Evolutionary conservation across 2,888 invertebrate species (phyloP).

Genomic region (Hermodice carunculata): DNA sequence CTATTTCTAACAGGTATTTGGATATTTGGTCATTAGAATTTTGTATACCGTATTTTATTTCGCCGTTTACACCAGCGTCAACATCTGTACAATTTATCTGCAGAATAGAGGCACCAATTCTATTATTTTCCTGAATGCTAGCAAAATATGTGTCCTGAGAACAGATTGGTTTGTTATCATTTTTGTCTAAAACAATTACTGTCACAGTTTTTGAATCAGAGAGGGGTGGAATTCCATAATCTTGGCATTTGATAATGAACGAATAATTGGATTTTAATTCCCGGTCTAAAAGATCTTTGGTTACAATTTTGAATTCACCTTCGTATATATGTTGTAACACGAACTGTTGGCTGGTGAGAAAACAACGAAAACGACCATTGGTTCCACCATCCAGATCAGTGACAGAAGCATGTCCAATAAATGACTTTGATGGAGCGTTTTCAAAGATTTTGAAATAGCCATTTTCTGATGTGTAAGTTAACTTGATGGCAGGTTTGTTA

Average conservation of each 20-base stretch:
- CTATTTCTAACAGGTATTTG: too few species aligned
- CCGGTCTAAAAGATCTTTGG: slow-evolving; percentile 85
- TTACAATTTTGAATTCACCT: slow-evolving; percentile 72
- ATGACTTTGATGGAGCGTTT: slow-evolving; percentile 12
- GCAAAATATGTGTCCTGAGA: slow-evolving; percentile 89
- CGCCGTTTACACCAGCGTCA: slow-evolving; percentile 88
- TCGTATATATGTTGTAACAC: slow-evolving; percentile 15
- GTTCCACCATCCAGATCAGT: slow-evolving; percentile 18
- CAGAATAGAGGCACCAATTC: slow-evolving; percentile 78
- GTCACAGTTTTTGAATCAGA: slow-evolving; percentile 2
- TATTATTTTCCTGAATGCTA: slow-evolving; percentile 78
- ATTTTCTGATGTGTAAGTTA: slow-evolving; percentile 13
- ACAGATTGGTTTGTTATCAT: slow-evolving; percentile 71
- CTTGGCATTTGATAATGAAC: slow-evolving; percentile 18
- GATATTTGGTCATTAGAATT: too few species aligned
- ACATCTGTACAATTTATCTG: slow-evolving; percentile 85
- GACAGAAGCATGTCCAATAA: slow-evolving; percentile 24
- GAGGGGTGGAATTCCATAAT: slow-evolving; percentile 19
- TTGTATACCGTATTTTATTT: slow-evolving; percentile 68
- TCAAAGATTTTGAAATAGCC: slow-evolving; percentile 17
- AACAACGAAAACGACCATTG: slow-evolving; percentile 23
- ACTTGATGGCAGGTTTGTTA: slow-evolving; percentile 15
- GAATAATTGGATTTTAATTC: slow-evolving; percentile 72
- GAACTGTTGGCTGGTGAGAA: slow-evolving; percentile 7
- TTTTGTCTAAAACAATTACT: slow-evolving; percentile 19